Evolutionary conservation across 2,888 invertebrate genomes (phyloP).

Genomic region (Litoditis marina): DNA sequence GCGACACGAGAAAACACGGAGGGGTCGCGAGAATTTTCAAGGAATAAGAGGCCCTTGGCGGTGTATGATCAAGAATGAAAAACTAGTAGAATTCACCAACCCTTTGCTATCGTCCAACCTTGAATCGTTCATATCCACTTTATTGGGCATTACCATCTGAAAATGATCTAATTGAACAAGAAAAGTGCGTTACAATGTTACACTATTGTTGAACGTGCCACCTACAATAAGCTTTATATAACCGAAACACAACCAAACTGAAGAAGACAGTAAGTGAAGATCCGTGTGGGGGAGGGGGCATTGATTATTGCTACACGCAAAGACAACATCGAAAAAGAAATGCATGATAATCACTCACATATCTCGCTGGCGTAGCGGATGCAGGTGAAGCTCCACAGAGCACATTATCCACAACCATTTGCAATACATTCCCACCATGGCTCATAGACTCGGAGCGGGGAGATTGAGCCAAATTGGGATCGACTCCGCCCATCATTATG

Average conservation of each 20-base stretch:
- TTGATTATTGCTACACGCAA: too few species aligned
- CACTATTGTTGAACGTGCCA: too few species aligned
- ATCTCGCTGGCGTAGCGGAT: conserved; percentile 12
- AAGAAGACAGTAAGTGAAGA: too few species aligned
- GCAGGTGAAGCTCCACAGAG: conserved; percentile 16
- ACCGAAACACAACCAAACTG: too few species aligned
- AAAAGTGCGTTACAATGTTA: background rate
- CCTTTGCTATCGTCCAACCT: conserved; percentile 12
- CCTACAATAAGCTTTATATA: too few species aligned
- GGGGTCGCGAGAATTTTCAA: too few species aligned
- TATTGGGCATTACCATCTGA: conserved; percentile 13
- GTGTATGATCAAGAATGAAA: background rate
- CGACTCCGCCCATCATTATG: conserved; percentile 69
- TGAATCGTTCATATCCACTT: conserved; percentile 3
- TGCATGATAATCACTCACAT: conserved; percentile 3
- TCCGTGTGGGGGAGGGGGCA: too few species aligned
- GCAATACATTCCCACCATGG: conserved; percentile 71
- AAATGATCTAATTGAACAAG: background rate
- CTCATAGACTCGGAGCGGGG: conserved; percentile 71
- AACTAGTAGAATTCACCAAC: background rate
- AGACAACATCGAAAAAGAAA: background rate
- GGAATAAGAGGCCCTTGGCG: conserved; percentile 64
- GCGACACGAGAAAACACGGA: too few species aligned
- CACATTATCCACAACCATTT: conserved; percentile 16
- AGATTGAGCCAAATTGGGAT: conserved; percentile 25